Evolutionary conservation across 2,888 invertebrate species (phyloP), one percentile per base, ranked within the genome.

Genomic region (Athalia cordata): DNA sequence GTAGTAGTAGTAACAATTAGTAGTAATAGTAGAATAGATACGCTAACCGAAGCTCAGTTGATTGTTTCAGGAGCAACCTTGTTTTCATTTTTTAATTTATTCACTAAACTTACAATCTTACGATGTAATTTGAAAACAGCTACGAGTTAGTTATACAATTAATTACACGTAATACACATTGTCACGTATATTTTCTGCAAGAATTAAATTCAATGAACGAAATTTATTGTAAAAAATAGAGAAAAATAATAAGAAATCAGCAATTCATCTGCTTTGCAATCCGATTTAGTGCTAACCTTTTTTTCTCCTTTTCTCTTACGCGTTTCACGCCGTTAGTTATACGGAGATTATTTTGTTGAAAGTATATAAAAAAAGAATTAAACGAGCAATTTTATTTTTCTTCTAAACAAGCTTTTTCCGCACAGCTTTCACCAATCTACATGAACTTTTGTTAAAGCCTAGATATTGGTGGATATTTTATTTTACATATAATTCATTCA

Each of bases 21-120:
- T 70, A 70, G 49, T 55, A 13, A 29, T 29, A 29, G 29, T 77
- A 66, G 57, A 52, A 59, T 55, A 52, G 13, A 85, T 84, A 86
- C 78, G 86, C 87, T 89, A 89, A 88, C 86, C 86, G 85, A 89
- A 89, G 89, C 89, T 89, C 88, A 86, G 86, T 86, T 89, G 87
- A 87, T 89, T 89, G 88, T 88, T 87, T 87, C 83, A 84, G 86
- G 85, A 87, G 83, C 84, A 84, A 82, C 81, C 81, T 79, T 81
- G 81, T 81, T 52, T 13, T 62, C 45, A 68, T 29, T 29, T 29
- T 29, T 29, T 8, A 29, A 43, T 49, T 72, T 72, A 72, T 72
- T 45, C 47, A 72, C 43, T 72, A 72, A 59, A 57, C 59, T 72
- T 59, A 4, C 57, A 72, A 72, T 59, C 13, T 72, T 57, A 57